Evolutionary conservation across 2,797 vertebrate genomes (phyloP).

Genomic region (Salmo trutta): DNA sequence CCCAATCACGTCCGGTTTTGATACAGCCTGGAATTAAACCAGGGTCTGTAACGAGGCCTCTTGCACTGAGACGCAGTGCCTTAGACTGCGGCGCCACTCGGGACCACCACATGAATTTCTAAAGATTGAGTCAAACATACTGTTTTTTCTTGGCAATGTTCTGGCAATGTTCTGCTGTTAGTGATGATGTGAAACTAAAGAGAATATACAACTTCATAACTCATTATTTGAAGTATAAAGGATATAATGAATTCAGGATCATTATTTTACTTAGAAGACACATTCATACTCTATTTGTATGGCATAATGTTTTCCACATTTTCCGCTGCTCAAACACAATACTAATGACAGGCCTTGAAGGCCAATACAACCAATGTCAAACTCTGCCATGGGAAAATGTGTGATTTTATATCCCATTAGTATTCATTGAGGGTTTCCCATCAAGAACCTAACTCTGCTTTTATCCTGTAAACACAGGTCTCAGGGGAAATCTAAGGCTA

Average conservation of each 20-base stretch:
- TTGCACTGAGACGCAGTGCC: too few species aligned
- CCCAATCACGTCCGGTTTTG: too few species aligned
- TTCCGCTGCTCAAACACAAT: background rate
- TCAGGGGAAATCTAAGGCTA: conserved; percentile 28
- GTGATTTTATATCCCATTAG: background rate
- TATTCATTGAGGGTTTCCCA: conserved; percentile 23
- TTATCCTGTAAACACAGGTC: conserved; percentile 22
- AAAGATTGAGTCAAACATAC: background rate
- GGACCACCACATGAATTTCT: background rate
- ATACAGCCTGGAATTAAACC: too few species aligned
- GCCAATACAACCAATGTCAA: background rate
- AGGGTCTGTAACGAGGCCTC: too few species aligned
- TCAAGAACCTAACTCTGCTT: conserved; percentile 8
- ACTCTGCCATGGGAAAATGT: background rate
- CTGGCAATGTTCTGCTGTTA: too few species aligned
- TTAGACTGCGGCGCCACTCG: too few species aligned
- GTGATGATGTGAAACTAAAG: too few species aligned
- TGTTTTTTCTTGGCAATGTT: background rate
- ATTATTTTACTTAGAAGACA: background rate
- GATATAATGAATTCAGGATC: background rate
- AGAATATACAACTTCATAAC: background rate
- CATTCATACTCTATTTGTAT: background rate
- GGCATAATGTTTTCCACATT: background rate
- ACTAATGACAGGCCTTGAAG: background rate
- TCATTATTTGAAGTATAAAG: background rate